Evolutionary conservation across 2,797 vertebrate genomes (phyloP).

Genomic region (Intellagama lesueurii): DNA sequence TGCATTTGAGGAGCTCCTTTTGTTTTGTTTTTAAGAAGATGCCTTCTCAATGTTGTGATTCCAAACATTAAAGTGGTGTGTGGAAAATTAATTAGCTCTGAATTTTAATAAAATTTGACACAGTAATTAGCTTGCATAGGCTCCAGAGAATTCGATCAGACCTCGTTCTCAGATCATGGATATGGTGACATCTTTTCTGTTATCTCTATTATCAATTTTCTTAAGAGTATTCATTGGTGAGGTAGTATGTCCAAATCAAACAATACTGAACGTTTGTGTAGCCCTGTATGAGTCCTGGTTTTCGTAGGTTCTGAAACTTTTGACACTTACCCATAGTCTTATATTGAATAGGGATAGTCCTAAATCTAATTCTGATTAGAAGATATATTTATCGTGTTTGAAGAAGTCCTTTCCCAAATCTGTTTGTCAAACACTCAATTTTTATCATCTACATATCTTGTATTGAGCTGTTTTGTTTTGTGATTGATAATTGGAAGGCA

Average conservation of each 20-base stretch:
- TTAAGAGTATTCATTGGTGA: background rate
- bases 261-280: too few species aligned
- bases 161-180: background rate
- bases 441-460: too few species aligned
- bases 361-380: too few species aligned
- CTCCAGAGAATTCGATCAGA: background rate
- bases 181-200: background rate
- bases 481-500: too few species aligned
- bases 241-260: background rate
- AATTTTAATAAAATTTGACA: constrained; percentile 35
- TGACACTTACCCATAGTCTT: too few species aligned
- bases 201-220: constrained; percentile 40
- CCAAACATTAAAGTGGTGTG: constrained; percentile 13
- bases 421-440: too few species aligned
- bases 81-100: constrained; percentile 23
- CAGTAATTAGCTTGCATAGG: constrained; percentile 35
- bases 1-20: background rate
- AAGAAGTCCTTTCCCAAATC: too few species aligned
- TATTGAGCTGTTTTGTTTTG: too few species aligned
- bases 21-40: constrained; percentile 15
- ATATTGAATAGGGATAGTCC: too few species aligned
- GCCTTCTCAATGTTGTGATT: constrained; percentile 18
- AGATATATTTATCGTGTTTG: too few species aligned
- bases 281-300: too few species aligned
- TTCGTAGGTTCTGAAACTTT: too few species aligned